phyloP scores from a whole-genome alignment of 1,140 invertebrate species.

The Thrips palmi region DNA sequence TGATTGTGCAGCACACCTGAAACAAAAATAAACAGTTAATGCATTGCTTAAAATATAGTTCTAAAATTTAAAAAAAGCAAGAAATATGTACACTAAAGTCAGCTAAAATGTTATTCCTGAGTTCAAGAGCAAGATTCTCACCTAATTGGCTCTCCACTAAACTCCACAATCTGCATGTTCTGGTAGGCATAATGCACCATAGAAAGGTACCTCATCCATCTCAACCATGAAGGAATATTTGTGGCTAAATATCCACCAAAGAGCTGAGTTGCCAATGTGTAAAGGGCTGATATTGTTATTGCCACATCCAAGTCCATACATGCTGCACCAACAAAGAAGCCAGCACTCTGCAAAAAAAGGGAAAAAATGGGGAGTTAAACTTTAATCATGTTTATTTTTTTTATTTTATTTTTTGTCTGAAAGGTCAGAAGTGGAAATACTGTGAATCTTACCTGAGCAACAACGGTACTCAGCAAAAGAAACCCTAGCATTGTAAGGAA shows the following conservation, averaged over 20 bases:
- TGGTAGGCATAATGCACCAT: slow-evolving; percentile 75
- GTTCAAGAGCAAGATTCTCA: slow-evolving; percentile 26
- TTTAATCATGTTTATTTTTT: not conserved
- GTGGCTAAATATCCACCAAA: slow-evolving; percentile 67
- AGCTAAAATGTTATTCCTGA: slow-evolving; percentile 1
- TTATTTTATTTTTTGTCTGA: not conserved
- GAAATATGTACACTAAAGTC: slow-evolving; percentile 1
- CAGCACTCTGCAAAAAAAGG: slow-evolving; percentile 42
- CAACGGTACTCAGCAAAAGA: slow-evolving; percentile 55
- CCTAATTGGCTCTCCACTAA: slow-evolving; percentile 46
- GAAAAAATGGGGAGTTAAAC: slow-evolving; percentile 1
- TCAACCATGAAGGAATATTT: slow-evolving; percentile 56
- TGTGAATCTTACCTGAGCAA: slow-evolving; percentile 40
- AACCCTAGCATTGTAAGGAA: slow-evolving; percentile 54
- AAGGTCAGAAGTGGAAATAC: not conserved
- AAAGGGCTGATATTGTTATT: slow-evolving; percentile 61
- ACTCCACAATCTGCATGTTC: slow-evolving; percentile 73
- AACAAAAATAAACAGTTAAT: slow-evolving; percentile 15
- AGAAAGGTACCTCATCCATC: slow-evolving; percentile 57
- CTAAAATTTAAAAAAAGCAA: not conserved
- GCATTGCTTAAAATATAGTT: not conserved
- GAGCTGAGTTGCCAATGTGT: slow-evolving; percentile 61
- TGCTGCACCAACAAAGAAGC: slow-evolving; percentile 63
- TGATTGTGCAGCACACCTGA: slow-evolving; percentile 44
- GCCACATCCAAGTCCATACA: slow-evolving; percentile 65